Percentiles rank a stretch among this genome's conserved stretches.
Evolutionary conservation across 1,140 invertebrate species (phyloP).

Genomic region (Anastatus disparis): DNA sequence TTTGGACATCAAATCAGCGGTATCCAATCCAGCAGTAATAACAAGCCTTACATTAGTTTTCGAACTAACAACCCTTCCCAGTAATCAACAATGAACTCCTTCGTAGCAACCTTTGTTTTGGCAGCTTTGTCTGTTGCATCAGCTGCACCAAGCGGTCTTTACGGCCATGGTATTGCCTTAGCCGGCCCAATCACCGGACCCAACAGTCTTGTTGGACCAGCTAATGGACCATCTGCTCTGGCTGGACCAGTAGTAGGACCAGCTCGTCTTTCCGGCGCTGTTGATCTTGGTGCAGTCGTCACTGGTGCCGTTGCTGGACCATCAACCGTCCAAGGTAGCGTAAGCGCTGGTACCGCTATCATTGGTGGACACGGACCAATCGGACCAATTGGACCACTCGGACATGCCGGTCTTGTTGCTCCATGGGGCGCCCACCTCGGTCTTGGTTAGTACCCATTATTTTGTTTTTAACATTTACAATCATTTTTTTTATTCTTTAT

Average conservation of each 20-base stretch:
- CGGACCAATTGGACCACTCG: too few species aligned
- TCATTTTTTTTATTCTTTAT: too few species aligned
- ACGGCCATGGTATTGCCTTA: conserved; percentile 53
- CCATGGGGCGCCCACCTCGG: not conserved
- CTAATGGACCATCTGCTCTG: conserved; percentile 43
- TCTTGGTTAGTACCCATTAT: not conserved
- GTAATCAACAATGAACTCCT: conserved; percentile 51
- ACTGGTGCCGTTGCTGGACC: conserved; percentile 62
- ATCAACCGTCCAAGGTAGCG: conserved; percentile 59
- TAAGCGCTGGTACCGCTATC: conserved; percentile 53
- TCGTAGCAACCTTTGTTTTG: conserved; percentile 51
- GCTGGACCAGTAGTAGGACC: conserved; percentile 60
- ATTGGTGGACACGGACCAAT: conserved; percentile 38
- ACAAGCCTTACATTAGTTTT: not conserved
- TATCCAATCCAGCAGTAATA: conserved; percentile 14
- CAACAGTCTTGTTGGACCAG: conserved; percentile 42
- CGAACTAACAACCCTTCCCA: not conserved
- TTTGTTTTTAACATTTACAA: too few species aligned
- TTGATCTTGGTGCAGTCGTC: conserved; percentile 61
- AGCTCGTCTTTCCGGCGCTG: conserved; percentile 60
- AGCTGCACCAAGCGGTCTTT: conserved; percentile 56
- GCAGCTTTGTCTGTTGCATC: conserved; percentile 51
- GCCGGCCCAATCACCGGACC: conserved; percentile 54
- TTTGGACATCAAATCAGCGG: conserved; percentile 3
- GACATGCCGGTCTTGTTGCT: not conserved